These are phyloP conservation scores for Onychomys leucogaster DNA, from an alignment of 2,797 vertebrate species.

Conservation along the genomic window DNA sequence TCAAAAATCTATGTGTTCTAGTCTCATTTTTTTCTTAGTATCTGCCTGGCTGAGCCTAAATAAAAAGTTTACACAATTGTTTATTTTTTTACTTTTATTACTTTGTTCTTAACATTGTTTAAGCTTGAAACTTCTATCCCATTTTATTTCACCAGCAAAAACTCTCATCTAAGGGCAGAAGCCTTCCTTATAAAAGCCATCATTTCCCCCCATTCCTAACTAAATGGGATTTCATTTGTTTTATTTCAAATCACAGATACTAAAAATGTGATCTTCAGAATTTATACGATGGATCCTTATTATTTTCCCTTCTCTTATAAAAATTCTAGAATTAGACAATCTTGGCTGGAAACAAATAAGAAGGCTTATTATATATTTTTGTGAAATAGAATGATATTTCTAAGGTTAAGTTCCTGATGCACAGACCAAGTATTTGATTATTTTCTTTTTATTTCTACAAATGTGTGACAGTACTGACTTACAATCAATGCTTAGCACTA, in stretches of 20 bases:
- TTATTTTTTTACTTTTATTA: background rate
- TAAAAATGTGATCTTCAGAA: background rate
- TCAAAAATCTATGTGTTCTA: background rate
- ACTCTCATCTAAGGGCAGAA: background rate
- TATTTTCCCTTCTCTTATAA: background rate
- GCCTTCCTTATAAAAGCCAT: background rate
- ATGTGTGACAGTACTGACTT: background rate
- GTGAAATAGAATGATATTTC: slow-evolving; percentile 26
- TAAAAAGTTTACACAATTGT: background rate
- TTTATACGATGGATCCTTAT: background rate
- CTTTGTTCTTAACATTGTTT: background rate
- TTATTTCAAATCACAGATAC: background rate
- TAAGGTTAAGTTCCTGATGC: background rate
- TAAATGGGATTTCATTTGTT: background rate
- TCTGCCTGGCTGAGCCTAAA: background rate
- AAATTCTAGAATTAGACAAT: background rate
- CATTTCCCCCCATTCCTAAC: background rate
- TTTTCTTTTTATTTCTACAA: slow-evolving; percentile 9
- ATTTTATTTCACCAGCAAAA: too few species aligned
- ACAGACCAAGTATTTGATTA: background rate
- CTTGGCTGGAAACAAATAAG: background rate
- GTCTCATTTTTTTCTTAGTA: background rate
- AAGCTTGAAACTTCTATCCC: background rate
- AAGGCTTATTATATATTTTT: background rate
- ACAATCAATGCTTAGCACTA: background rate